These are phyloP conservation scores for Episyrphus balteatus DNA, from an alignment of 1,140 invertebrate species.

Conservation along the genomic window DNA sequence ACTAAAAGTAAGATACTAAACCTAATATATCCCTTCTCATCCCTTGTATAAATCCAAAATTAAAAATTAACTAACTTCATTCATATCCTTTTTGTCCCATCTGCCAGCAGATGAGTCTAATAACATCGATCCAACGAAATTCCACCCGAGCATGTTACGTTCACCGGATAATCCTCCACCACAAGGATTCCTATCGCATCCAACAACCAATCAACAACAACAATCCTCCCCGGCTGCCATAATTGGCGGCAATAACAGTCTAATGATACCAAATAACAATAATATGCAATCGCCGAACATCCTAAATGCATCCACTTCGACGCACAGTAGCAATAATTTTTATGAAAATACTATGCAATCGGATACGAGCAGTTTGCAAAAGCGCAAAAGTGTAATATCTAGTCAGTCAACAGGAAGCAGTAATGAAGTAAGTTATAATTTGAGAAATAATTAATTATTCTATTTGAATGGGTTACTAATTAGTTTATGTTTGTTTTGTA, in stretches of 20 bases:
- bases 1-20: slow-evolving; percentile 31
- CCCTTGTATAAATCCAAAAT: background rate
- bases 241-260: background rate
- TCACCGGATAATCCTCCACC: slow-evolving; percentile 34
- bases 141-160: slow-evolving; percentile 32
- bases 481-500: background rate
- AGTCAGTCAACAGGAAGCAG: slow-evolving; percentile 38
- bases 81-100: too few species aligned
- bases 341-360: slow-evolving; percentile 38
- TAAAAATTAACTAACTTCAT: too few species aligned
- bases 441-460: slow-evolving; percentile 3
- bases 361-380: slow-evolving; percentile 34
- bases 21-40: background rate
- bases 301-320: slow-evolving; percentile 34
- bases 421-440: slow-evolving; percentile 27
- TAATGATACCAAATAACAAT: slow-evolving; percentile 8
- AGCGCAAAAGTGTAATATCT: slow-evolving; percentile 37
- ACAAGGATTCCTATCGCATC: slow-evolving; percentile 22
- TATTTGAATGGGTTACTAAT: slow-evolving; percentile 2
- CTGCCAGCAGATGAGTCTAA: slow-evolving; percentile 26
- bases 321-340: slow-evolving; percentile 36
- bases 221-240: too few species aligned
- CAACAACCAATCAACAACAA: slow-evolving; percentile 12
- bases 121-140: slow-evolving; percentile 31
- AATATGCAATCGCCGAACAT: slow-evolving; percentile 19